Evolutionary conservation across 2,113 vertebrate species (phyloP).

Genomic region (Microtus richardsoni): DNA sequence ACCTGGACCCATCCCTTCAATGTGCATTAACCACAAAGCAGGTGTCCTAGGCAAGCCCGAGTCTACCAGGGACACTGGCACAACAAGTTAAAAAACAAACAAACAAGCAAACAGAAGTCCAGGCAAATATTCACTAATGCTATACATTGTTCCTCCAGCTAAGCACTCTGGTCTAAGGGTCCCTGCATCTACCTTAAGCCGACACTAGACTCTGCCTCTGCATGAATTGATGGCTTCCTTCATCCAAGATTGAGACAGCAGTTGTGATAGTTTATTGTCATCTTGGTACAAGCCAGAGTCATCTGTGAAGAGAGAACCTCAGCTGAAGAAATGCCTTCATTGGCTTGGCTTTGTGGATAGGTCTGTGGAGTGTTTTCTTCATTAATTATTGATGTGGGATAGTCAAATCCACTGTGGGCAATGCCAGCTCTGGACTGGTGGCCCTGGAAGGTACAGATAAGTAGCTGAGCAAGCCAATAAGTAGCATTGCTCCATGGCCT

Average conservation of each 20-base stretch:
- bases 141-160: neutral
- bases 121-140: neutral
- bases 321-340: neutral
- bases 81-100: neutral
- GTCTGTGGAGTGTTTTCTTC: neutral
- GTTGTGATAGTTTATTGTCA: neutral
- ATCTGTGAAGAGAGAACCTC: neutral
- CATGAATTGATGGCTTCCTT: neutral
- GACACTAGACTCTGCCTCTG: accelerated
- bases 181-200: too few relatives aligned
- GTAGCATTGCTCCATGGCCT: neutral
- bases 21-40: too few relatives aligned
- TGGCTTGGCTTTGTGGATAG: neutral
- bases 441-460: neutral
- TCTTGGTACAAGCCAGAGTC: neutral
- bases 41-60: neutral
- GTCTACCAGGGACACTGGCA: neutral
- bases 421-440: neutral
- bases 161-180: neutral
- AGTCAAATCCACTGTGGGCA: neutral
- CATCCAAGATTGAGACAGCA: neutral
- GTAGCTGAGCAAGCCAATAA: neutral
- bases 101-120: neutral
- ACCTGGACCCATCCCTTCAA: accelerated
- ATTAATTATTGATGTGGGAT: neutral